Percentiles rank a stretch among this genome's conserved stretches.
Conservation (phyloP, 2,888 invertebrate genomes). For the Ichneumoninae sp. region DNA sequence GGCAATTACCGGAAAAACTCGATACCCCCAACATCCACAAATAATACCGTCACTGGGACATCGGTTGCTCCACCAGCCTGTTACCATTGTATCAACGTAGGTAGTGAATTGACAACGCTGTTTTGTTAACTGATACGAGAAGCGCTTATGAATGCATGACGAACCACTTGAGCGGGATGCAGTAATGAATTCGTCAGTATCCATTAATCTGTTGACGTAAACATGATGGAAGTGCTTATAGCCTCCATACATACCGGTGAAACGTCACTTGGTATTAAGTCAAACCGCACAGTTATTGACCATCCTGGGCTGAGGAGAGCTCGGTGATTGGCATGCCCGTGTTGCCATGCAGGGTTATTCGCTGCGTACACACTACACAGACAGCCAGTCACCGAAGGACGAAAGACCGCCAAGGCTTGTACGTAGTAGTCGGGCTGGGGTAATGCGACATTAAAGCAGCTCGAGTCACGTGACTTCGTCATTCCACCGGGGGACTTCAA, state of each 20-base stretch:
- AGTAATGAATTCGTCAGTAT: neutral
- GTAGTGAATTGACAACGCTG: neutral
- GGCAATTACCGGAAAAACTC: neutral
- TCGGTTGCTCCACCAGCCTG: neutral
- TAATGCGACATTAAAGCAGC: conserved; percentile 30
- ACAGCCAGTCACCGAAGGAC: neutral
- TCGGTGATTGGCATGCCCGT: neutral
- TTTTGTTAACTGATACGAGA: neutral
- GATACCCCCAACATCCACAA: neutral
- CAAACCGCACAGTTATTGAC: neutral
- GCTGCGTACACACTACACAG: neutral
- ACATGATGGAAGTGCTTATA: neutral
- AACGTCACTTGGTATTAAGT: neutral
- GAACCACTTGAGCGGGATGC: neutral
- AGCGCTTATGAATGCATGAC: neutral
- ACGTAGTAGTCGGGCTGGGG: neutral
- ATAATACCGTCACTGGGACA: neutral
- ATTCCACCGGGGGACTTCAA: neutral
- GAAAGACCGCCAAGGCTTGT: conserved; percentile 6
- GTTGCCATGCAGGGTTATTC: conserved; percentile 9
- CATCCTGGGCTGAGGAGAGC: neutral
- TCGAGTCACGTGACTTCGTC: neutral
- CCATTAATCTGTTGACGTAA: neutral
- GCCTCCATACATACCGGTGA: neutral
- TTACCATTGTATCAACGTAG: neutral